These are phyloP conservation scores for Caenorhabditis sp. DNA, from an alignment of 2,888 invertebrate genomes.

Conservation along the genomic window DNA sequence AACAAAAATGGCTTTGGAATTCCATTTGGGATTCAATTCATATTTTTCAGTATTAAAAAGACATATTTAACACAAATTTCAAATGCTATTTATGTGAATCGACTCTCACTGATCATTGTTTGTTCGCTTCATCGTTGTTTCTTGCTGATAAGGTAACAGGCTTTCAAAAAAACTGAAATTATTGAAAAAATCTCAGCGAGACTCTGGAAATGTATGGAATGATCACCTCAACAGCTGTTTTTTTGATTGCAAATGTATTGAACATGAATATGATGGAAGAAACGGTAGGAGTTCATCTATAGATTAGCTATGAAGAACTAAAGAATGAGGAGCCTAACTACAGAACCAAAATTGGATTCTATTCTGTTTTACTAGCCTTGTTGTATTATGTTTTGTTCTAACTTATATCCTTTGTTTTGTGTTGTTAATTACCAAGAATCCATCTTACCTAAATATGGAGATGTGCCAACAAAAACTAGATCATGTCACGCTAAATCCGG, in stretches of 20 bases:
- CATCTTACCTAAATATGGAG: no score
- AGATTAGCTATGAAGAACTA: no score
- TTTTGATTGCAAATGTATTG: constrained; percentile 13
- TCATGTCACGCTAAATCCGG: no score
- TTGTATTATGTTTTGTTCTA: no score
- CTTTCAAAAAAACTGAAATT: neutral
- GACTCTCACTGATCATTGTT: constrained; percentile 8
- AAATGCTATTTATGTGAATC: constrained; percentile 18
- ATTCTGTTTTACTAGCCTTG: no score
- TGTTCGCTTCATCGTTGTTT: constrained; percentile 10
- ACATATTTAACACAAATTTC: constrained; percentile 17
- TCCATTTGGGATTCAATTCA: constrained; percentile 8
- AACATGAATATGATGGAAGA: constrained; percentile 11
- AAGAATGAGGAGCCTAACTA: no score
- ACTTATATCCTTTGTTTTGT: no score
- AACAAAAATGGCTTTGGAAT: constrained; percentile 17
- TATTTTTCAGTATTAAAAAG: constrained; percentile 10
- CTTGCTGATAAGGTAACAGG: constrained; percentile 8
- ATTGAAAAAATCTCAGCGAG: neutral
- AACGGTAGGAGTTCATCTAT: no score
- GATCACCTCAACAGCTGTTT: neutral
- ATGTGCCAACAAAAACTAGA: no score
- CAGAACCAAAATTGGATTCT: no score
- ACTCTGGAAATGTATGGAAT: constrained; percentile 11
- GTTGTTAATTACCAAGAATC: no score